A percentile compares a stretch with the other conserved stretches of the same genome.
phyloP scores from a whole-genome alignment of 2,113 vertebrate genomes.

The Echinops telfairi region DNA sequence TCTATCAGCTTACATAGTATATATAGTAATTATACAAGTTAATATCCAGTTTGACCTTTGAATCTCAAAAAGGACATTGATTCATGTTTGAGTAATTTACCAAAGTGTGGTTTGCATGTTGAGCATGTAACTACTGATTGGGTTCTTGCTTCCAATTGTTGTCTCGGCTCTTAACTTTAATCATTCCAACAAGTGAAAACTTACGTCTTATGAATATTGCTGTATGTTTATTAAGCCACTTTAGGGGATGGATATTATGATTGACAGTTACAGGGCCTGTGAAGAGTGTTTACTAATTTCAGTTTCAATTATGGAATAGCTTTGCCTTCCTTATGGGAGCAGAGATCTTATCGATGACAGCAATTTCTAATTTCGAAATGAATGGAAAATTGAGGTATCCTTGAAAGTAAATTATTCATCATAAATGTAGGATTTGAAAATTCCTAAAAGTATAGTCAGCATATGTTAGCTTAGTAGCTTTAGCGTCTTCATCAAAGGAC shows the following conservation, averaged over 20 bases:
- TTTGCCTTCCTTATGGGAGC: constrained; percentile 77
- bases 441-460: not conserved
- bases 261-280: constrained; percentile 66
- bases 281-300: constrained; percentile 62
- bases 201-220: not conserved
- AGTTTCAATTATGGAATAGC: constrained; percentile 54
- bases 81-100: constrained; percentile 52
- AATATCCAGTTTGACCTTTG: constrained; percentile 55
- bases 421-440: constrained; percentile 8
- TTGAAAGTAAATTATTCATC: constrained; percentile 44
- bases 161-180: not conserved
- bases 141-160: constrained; percentile 17
- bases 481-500: constrained; percentile 9
- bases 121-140: not conserved
- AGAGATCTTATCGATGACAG: not conserved
- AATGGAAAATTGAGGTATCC: not conserved
- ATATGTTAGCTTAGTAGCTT: not conserved
- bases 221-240: not conserved
- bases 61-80: constrained; percentile 74
- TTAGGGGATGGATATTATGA: not conserved
- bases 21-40: constrained; percentile 17
- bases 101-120: constrained; percentile 29
- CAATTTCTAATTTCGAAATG: constrained; percentile 41
- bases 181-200: not conserved
- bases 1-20: constrained; percentile 36